phyloP scores from a whole-genome alignment of 2,797 vertebrate species.

The Acestrorhynchus altus region DNA sequence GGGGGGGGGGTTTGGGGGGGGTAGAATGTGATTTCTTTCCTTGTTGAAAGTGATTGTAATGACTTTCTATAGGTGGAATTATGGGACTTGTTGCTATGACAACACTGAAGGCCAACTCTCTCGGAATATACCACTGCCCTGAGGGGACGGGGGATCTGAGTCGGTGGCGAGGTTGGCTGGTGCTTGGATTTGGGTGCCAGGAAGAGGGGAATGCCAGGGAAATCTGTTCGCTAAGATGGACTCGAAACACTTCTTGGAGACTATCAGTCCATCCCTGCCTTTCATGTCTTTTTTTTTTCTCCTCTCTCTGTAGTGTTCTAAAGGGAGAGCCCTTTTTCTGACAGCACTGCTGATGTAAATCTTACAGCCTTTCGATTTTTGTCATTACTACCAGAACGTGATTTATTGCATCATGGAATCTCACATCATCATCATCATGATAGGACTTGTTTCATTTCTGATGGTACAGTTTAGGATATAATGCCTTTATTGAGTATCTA shows the following conservation, averaged over 20 bases:
- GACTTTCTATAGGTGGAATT: constrained; percentile 75
- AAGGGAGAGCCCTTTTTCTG: neutral
- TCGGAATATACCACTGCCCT: constrained; percentile 75
- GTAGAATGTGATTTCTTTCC: constrained; percentile 53
- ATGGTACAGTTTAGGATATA: too few relatives aligned
- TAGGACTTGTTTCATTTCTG: too few relatives aligned
- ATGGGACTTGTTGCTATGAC: constrained; percentile 84
- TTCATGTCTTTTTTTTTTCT: neutral
- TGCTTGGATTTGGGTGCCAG: constrained; percentile 18
- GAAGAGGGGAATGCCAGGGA: constrained; percentile 14
- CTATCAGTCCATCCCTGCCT: neutral
- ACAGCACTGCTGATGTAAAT: too few relatives aligned
- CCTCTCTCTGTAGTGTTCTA: neutral
- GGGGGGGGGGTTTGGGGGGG: constrained; percentile 17
- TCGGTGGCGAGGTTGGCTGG: constrained; percentile 39
- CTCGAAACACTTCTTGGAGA: neutral
- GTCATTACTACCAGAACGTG: too few relatives aligned
- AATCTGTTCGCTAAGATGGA: constrained; percentile 30
- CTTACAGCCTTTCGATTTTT: too few relatives aligned
- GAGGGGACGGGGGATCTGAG: constrained; percentile 64
- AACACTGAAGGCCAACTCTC: constrained; percentile 75
- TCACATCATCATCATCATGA: too few relatives aligned
- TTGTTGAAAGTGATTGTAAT: constrained; percentile 70
- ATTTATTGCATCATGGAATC: too few relatives aligned
- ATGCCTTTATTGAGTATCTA: too few relatives aligned